Base-by-base conservation (phyloP, 2,888 invertebrate genomes). In the Callyntrura guangdongensis region DNA sequence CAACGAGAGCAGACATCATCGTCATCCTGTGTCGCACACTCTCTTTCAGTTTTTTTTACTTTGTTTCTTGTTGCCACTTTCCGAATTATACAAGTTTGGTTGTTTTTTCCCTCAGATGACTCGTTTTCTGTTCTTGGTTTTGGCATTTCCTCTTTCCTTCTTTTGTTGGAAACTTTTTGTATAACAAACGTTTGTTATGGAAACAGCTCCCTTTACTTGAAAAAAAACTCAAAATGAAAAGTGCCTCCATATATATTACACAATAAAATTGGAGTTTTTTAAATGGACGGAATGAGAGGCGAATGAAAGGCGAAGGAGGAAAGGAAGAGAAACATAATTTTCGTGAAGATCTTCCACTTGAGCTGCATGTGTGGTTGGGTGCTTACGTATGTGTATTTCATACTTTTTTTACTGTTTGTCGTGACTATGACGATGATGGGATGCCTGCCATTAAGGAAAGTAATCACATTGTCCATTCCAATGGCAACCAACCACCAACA, bases 31-130 rank as follows among this genome's bases (percentile, higher is more conserved):
- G 74, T 25, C 25, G 49, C 77, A 25, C 47, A 72, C 72, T 72
- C 5, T 72, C 5, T 53, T 77, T 53, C 14, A n/a, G 49, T 77
- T 53, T 64, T 17, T 64, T 77, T 77, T 53, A 53, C 77, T 77
- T 53, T 25, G n/a, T 53, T 53, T 4, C 14, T 36, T 17, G 8
- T 25, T 53, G 12, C 36, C 22, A 53, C 14, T 25, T 72, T 6
- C n/a, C 3, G 49, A 5, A 20, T 36, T 49, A 9, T 49, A 14
- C 8, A 69, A 53, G 69, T 36, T 72, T 67, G 17, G 64, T 45
- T 14, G 83, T 91, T 2, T 6, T 36, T 88, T 86, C 89, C 85
- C 89, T 85, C 91, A 92, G 89, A 93, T 92, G 93, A 93, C 91
- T 92, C 53, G 74, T 74, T 67, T 67, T 92, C 91, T 91, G 61